A percentile compares a stretch with the other conserved stretches of the same genome.
Evolutionary conservation across 35 echinoderm and acorn worm species (phyloP).

Genomic region (Ophiothrix spiculata): DNA sequence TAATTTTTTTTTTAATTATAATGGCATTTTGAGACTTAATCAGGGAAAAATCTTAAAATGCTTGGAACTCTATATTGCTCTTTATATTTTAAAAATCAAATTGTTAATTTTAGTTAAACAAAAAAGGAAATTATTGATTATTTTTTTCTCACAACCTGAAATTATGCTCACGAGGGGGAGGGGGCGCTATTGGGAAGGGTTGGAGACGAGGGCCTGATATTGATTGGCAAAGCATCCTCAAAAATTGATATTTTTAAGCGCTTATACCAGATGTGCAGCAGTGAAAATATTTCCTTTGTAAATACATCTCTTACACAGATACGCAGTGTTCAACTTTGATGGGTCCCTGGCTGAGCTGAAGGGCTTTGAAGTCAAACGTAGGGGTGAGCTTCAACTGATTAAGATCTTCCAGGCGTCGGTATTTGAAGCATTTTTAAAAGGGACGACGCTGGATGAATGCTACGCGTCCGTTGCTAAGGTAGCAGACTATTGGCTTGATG

Average conservation of each 20-base stretch:
- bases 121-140: too few relatives aligned
- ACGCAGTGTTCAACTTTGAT: slow-evolving; percentile 97
- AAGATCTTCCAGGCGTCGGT: slow-evolving; percentile 98
- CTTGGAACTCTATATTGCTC: too few relatives aligned
- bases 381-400: slow-evolving; percentile 89
- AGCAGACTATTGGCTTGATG: slow-evolving; percentile 97
- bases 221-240: neutral
- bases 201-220: neutral
- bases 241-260: neutral
- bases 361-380: slow-evolving; percentile 96
- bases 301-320: slow-evolving; percentile 32
- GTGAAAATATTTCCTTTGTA: neutral
- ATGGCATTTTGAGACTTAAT: too few relatives aligned
- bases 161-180: too few relatives aligned
- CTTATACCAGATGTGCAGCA: neutral
- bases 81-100: too few relatives aligned
- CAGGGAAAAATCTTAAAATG: too few relatives aligned
- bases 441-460: slow-evolving; percentile 80
- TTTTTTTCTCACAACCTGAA: too few relatives aligned
- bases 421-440: slow-evolving; percentile 98
- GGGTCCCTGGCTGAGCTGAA: slow-evolving; percentile 92
- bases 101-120: too few relatives aligned
- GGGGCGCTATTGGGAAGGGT: too few relatives aligned
- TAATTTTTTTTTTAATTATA: too few relatives aligned
- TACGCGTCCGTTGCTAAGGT: slow-evolving; percentile 90